Conservation (phyloP, 2,888 invertebrate genomes). For the Eupithecia centaureata region DNA sequence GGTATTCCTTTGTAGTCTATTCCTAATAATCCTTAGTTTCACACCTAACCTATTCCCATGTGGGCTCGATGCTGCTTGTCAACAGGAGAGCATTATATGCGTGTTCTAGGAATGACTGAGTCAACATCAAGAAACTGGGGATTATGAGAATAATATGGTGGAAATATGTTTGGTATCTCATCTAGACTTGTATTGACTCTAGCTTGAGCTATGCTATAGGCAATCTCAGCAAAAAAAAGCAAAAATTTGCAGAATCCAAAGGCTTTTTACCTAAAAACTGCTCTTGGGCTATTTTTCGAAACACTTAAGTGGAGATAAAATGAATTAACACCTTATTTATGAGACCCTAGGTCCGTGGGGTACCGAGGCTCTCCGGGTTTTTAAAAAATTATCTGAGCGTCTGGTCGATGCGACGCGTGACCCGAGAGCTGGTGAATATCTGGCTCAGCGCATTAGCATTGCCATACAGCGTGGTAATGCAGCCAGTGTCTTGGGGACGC, state of each 20-base stretch:
- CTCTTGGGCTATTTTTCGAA: too few species aligned
- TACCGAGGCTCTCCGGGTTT: too few species aligned
- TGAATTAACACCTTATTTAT: too few species aligned
- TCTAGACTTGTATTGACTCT: not conserved
- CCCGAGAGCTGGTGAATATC: too few species aligned
- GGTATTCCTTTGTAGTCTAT: not conserved
- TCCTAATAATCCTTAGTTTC: conserved; percentile 4
- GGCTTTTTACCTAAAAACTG: not conserved
- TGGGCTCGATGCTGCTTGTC: conserved; percentile 16
- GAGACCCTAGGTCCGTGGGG: too few species aligned
- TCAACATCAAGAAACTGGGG: conserved; percentile 30
- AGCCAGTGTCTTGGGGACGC: too few species aligned
- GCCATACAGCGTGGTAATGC: too few species aligned
- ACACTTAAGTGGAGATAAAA: too few species aligned
- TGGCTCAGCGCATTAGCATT: too few species aligned
- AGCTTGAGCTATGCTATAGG: not conserved
- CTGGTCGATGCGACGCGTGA: too few species aligned
- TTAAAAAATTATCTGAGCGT: too few species aligned
- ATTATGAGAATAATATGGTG: conserved; percentile 24
- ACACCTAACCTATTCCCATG: conserved; percentile 28
- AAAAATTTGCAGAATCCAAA: not conserved
- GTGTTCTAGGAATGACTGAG: conserved; percentile 23
- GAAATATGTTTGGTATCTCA: not conserved
- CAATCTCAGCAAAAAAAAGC: not conserved
- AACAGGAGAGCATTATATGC: conserved; percentile 24